A percentile compares a stretch with the other conserved stretches of the same genome.
Evolutionary conservation across 2,113 vertebrate genomes (phyloP).

Genomic region (Clarias magur): DNA sequence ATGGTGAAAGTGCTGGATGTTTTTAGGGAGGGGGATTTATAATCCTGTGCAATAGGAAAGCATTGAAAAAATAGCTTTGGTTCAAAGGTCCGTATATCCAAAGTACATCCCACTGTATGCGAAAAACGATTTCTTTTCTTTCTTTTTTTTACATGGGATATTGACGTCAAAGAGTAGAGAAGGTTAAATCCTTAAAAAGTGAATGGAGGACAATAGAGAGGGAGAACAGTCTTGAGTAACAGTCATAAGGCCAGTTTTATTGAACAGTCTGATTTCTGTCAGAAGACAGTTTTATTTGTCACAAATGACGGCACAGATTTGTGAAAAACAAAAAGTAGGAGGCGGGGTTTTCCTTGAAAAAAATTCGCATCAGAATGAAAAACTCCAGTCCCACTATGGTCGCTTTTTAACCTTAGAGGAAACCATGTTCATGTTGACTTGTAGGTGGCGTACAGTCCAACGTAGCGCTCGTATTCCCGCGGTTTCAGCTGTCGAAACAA

Average conservation of each 20-base stretch:
- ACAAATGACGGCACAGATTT: slow-evolving; percentile 8
- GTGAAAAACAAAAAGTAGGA: background rate
- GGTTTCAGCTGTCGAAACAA: slow-evolving; percentile 64
- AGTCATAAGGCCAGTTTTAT: slow-evolving; percentile 68
- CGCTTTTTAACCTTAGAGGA: slow-evolving; percentile 56
- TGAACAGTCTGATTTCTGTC: slow-evolving; percentile 50
- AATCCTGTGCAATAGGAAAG: slow-evolving; percentile 64
- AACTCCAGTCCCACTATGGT: slow-evolving; percentile 56
- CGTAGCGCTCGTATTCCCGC: slow-evolving; percentile 44
- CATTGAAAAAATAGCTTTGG: slow-evolving; percentile 59
- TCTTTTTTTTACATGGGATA: slow-evolving; percentile 45
- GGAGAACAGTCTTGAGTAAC: slow-evolving; percentile 74
- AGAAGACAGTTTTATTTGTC: slow-evolving; percentile 32
- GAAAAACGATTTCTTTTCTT: background rate
- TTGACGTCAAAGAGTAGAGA: slow-evolving; percentile 55
- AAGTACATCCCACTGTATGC: slow-evolving; percentile 60
- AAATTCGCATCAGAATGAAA: slow-evolving; percentile 23
- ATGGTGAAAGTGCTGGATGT: slow-evolving; percentile 71
- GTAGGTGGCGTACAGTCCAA: slow-evolving; percentile 55
- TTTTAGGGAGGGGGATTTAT: slow-evolving; percentile 40
- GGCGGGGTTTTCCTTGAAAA: slow-evolving; percentile 1
- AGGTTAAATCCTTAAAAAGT: slow-evolving; percentile 60
- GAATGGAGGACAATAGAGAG: slow-evolving; percentile 45
- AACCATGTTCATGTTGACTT: slow-evolving; percentile 68
- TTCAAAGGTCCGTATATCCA: slow-evolving; percentile 58